Conservation (phyloP, 2,797 vertebrate species). For the Scolopax bukidnonensis region DNA sequence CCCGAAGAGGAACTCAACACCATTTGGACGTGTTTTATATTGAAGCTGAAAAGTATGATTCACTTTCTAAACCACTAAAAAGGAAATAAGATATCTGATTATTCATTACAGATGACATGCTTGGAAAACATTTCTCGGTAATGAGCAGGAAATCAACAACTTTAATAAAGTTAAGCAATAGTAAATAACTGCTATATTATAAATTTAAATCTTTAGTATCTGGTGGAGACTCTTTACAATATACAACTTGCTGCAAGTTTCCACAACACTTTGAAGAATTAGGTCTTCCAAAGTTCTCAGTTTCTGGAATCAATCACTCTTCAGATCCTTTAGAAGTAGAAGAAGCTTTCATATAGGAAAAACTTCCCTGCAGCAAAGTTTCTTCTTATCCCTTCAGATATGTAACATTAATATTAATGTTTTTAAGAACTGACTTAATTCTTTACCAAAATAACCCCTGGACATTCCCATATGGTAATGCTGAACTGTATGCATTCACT, state of each 20-base stretch:
- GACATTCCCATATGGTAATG: not conserved
- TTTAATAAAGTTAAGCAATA: not conserved
- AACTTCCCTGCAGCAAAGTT: not conserved
- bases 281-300: not conserved
- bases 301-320: not conserved
- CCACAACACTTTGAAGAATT: not conserved
- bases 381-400: not conserved
- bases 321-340: not conserved
- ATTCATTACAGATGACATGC: slow-evolving; percentile 3
- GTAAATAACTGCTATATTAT: not conserved
- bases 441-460: not conserved
- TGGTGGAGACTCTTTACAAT: not conserved
- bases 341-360: not conserved
- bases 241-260: not conserved
- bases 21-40: not conserved
- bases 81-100: not conserved
- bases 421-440: not conserved
- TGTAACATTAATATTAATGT: not conserved
- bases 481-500: not conserved
- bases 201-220: not conserved
- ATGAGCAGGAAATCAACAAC: slow-evolving; percentile 4
- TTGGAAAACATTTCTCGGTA: not conserved
- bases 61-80: not conserved
- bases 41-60: slow-evolving; percentile 17
- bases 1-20: not conserved